A percentile compares a stretch with the other conserved stretches of the same genome.
Conservation (phyloP, 1,140 invertebrate species). For the Venturia canescens region DNA sequence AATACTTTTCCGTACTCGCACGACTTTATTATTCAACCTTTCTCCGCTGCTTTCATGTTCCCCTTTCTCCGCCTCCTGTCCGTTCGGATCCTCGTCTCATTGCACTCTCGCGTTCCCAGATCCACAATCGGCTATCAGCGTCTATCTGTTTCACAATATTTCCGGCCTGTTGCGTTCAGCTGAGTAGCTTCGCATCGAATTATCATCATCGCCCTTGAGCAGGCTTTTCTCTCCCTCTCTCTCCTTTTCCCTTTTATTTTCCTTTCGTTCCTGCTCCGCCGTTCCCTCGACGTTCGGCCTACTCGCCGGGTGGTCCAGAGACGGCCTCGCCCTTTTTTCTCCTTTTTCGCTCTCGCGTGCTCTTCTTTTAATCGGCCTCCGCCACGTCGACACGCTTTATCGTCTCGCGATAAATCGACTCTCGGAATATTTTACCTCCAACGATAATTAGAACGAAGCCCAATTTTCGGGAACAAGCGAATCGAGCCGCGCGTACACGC, state of each 20-base stretch:
- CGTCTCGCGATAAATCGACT: constrained; percentile 25
- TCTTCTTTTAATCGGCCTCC: not conserved
- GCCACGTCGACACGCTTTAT: constrained; percentile 25
- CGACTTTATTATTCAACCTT: not conserved
- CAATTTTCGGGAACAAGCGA: not conserved
- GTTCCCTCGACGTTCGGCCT: not conserved
- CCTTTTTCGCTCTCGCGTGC: not conserved
- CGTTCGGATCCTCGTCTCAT: constrained; percentile 5
- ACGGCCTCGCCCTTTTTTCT: not conserved
- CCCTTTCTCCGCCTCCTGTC: constrained; percentile 12
- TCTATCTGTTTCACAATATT: constrained; percentile 61
- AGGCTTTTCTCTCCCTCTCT: constrained; percentile 6
- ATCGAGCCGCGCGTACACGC: too few species aligned
- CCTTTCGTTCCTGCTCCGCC: not conserved
- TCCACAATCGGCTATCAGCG: constrained; percentile 52
- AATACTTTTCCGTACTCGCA: too few species aligned
- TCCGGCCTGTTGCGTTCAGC: constrained; percentile 59
- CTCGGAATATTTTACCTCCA: not conserved
- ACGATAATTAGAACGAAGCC: constrained; percentile 20
- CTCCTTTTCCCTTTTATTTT: not conserved
- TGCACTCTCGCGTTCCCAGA: constrained; percentile 2
- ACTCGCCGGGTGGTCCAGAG: constrained; percentile 38
- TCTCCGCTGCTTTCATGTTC: not conserved
- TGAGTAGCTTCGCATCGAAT: constrained; percentile 47
- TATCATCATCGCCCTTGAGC: constrained; percentile 46